phyloP scores from a whole-genome alignment of 2,888 invertebrate genomes.

The Colostygia pectinataria region DNA sequence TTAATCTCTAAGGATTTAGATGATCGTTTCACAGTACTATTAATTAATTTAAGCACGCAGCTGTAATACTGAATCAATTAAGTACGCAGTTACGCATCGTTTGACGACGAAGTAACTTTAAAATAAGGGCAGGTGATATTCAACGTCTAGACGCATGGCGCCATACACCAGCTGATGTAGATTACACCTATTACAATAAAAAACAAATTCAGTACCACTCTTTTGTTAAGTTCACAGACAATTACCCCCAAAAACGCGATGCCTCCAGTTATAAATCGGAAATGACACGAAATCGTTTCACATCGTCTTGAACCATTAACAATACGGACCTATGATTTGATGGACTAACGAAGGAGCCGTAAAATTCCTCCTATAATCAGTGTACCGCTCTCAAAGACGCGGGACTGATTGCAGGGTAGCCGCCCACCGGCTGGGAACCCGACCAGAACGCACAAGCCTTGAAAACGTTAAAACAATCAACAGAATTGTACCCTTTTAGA shows the following conservation, averaged over 20 bases:
- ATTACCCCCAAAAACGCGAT: conserved; percentile 56
- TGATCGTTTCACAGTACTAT: conserved; percentile 14
- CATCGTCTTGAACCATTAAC: conserved; percentile 58
- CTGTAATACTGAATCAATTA: conserved; percentile 43
- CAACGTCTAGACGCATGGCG: conserved; percentile 40
- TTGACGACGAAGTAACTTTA: conserved; percentile 42
- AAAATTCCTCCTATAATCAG: conserved; percentile 75
- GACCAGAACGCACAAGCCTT: conserved; percentile 45
- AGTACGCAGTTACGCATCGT: too few species aligned
- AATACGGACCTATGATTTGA: conserved; percentile 74
- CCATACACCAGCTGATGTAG: conserved; percentile 43
- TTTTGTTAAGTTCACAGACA: conserved; percentile 56
- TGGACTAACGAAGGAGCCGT: conserved; percentile 75
- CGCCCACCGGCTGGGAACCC: conserved; percentile 67
- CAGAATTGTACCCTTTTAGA: conserved; percentile 31
- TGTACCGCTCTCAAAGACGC: conserved; percentile 59
- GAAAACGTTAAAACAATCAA: conserved; percentile 52
- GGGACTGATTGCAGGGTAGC: conserved; percentile 74
- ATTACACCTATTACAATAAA: conserved; percentile 31
- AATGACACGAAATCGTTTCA: conserved; percentile 73
- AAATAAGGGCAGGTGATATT: conserved; percentile 45
- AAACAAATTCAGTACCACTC: conserved; percentile 17
- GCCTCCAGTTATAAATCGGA: conserved; percentile 48
- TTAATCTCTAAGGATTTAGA: conserved; percentile 16
- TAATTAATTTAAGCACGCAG: conserved; percentile 31